phyloP scores from a whole-genome alignment of 35 echinoderm and acorn worm species.

The Nesometra sesokonis region DNA sequence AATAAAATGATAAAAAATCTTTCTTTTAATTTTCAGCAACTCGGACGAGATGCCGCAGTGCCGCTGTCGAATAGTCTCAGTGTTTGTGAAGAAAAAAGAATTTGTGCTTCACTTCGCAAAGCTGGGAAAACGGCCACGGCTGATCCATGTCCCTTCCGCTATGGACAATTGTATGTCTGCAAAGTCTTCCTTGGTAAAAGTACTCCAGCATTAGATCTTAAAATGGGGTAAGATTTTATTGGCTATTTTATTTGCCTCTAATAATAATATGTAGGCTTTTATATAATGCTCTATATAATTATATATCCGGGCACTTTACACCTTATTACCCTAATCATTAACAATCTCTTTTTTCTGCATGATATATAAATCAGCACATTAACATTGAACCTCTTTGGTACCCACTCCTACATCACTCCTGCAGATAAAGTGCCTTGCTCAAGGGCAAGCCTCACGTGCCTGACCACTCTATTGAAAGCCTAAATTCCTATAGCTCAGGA shows the following conservation, averaged over 20 bases:
- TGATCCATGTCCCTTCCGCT: slow-evolving; percentile 85
- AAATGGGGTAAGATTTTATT: slow-evolving; percentile 29
- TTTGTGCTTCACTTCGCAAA: slow-evolving; percentile 32
- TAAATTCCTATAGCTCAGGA: too few species aligned
- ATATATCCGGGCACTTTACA: too few species aligned
- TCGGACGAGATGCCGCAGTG: slow-evolving; percentile 72
- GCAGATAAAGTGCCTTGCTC: too few species aligned
- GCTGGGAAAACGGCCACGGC: slow-evolving; percentile 34
- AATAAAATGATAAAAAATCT: background rate
- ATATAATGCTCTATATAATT: too few species aligned
- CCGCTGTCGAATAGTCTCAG: slow-evolving; percentile 92
- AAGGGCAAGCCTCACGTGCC: too few species aligned
- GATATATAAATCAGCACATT: too few species aligned
- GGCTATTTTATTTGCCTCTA: too few species aligned
- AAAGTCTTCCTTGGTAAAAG: slow-evolving; percentile 97
- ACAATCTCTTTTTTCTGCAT: background rate
- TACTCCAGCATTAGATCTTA: slow-evolving; percentile 66
- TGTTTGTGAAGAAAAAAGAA: slow-evolving; percentile 78
- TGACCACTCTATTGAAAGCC: too few species aligned
- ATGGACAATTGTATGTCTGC: slow-evolving; percentile 86
- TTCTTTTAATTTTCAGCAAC: slow-evolving; percentile 53
- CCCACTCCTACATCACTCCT: too few species aligned
- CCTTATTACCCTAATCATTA: background rate
- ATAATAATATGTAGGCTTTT: too few species aligned
- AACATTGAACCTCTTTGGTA: too few species aligned